These are phyloP conservation scores for Rhea americana DNA, from an alignment of 2,113 vertebrate species.

Conservation along the genomic window DNA sequence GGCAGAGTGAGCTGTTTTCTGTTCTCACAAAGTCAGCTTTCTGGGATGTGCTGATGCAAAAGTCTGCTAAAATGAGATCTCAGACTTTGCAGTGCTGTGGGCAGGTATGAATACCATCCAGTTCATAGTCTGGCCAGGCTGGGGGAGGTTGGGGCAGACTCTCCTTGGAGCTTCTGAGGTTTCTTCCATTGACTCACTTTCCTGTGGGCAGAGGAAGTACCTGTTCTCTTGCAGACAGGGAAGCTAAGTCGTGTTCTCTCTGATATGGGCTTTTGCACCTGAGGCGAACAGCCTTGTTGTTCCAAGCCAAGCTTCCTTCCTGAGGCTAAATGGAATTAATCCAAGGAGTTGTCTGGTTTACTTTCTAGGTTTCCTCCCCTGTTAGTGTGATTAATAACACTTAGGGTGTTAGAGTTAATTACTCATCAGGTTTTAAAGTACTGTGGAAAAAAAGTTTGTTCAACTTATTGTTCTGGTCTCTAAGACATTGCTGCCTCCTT, in stretches of 20 bases:
- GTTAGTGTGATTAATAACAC: conserved; percentile 53
- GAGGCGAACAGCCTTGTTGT: fast-evolving
- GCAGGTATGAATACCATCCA: not conserved
- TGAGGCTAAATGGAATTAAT: not conserved
- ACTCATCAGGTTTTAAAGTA: not conserved
- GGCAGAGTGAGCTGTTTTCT: not conserved
- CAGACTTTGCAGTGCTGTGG: not conserved
- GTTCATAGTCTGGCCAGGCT: not conserved
- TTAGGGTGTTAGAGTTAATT: conserved; percentile 57
- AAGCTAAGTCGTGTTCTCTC: conserved; percentile 3
- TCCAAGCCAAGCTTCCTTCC: conserved; percentile 23
- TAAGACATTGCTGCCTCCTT: not conserved
- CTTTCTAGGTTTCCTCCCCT: conserved; percentile 45
- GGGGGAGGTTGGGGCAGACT: not conserved
- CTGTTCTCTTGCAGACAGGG: conserved; percentile 43
- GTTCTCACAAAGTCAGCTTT: not conserved
- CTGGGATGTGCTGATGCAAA: not conserved
- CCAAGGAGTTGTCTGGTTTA: conserved; percentile 49
- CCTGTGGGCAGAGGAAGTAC: conserved; percentile 12
- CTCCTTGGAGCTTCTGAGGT: not conserved
- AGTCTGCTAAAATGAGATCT: not conserved
- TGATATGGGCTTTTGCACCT: not conserved
- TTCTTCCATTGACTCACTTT: not conserved
- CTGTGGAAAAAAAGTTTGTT: not conserved
- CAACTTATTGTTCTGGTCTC: not conserved